Evolutionary conservation across 2,113 vertebrate genomes (phyloP), one percentile per base, ranked within the genome.

Genomic region (Sterrhoptilus dennistouni): DNA sequence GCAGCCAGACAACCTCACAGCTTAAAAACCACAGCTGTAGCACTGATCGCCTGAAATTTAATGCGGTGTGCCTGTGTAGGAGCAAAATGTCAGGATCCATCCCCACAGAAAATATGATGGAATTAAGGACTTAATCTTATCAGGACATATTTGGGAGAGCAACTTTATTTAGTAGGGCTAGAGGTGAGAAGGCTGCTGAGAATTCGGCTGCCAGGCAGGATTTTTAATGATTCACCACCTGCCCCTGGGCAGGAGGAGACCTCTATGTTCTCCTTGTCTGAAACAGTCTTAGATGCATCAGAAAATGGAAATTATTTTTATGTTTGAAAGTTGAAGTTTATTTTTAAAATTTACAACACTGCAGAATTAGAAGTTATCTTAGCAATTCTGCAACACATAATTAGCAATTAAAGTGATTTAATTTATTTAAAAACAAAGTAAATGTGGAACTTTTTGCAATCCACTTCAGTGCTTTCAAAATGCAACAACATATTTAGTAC

Each of bases 361-460:
- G 61, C 60, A 89, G 83, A 94, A 81, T 75, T 84, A 78, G 11
- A 90, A 95, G 89, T 90, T 85, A 92, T 83, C 85, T 68, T 57
- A 78, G 86, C 88, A 87, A 66, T 71, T 93, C 83, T 60, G 88
- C 85, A 86, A 90, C 31, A 72, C 40, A 50, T 69, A 90, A 95
- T 83, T 94, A 80, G 69, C 64, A 81, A 87, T 92, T 92, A 89
- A 93, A 96, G 69, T 45, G 64, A 90, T 71, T 94, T 71, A 91
- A 94, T 92, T 94, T 83, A 94, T 92, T 95, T 77, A 27, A 93
- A 90, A 94, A 12, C 71, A 88, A 90, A 92, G 92, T 88, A 93
- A 96, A 93, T 71, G 87, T 74, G 82, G 50, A 94, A 93, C 82
- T 65, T 92, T 92, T 95, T 86, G 85, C 93, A 96, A 96, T 83